Evolutionary conservation across 2,113 vertebrate species (phyloP).

Genomic region (Scopus umbretta): DNA sequence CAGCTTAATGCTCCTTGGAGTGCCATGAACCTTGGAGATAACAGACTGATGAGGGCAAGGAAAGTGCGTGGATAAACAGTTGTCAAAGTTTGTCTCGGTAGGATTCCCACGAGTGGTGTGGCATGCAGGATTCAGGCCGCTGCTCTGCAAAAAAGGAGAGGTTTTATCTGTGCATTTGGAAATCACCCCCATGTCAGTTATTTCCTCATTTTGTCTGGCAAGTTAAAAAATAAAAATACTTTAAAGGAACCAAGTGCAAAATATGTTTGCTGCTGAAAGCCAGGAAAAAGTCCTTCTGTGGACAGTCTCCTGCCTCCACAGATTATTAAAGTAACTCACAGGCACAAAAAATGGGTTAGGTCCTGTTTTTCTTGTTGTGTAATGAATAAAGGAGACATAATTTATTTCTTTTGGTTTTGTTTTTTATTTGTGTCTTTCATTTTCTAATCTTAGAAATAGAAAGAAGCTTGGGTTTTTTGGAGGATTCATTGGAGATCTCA

Average conservation of each 20-base stretch:
- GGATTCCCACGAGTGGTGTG: accelerated
- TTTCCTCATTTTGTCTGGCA: slow-evolving; percentile 30
- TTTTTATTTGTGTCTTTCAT: background rate
- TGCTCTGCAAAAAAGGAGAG: background rate
- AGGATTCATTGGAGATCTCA: background rate
- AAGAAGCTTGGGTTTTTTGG: background rate
- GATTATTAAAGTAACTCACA: background rate
- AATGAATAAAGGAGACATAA: background rate
- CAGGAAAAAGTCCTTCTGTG: background rate
- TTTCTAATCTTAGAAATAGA: background rate
- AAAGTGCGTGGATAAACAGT: background rate
- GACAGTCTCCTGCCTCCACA: background rate
- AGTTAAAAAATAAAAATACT: background rate
- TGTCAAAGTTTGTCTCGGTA: background rate
- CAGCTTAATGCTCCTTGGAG: background rate
- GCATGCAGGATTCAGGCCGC: background rate
- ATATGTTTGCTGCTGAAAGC: background rate
- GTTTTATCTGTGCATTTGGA: background rate
- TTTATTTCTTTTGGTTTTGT: background rate
- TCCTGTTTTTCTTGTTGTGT: background rate
- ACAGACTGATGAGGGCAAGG: background rate
- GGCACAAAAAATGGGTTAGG: background rate
- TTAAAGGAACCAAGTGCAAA: slow-evolving; percentile 44
- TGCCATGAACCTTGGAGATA: background rate
- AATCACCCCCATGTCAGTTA: background rate